phyloP scores from a whole-genome alignment of 2,797 vertebrate species.

The Lagorchestes hirsutus region DNA sequence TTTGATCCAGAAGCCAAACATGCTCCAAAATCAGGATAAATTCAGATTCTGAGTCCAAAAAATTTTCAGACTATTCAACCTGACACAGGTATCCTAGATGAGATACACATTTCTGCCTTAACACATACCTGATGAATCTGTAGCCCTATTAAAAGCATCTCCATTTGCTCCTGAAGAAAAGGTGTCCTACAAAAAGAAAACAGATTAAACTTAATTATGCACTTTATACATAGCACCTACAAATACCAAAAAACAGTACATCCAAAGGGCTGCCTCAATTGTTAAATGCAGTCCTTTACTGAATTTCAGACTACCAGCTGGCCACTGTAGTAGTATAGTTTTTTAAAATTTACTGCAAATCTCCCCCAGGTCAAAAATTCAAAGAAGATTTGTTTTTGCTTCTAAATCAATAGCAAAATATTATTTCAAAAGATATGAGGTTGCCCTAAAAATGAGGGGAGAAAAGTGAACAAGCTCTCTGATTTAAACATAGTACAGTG shows the following conservation, averaged over 20 bases:
- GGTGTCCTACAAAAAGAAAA: conserved; percentile 69
- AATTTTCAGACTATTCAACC: not conserved
- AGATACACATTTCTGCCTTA: not conserved
- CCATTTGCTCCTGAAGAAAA: conserved; percentile 73
- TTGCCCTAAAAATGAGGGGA: not conserved
- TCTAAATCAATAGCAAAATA: not conserved
- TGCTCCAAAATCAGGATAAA: conserved; percentile 9
- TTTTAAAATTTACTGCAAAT: not conserved
- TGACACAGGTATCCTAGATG: not conserved
- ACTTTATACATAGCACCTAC: not conserved
- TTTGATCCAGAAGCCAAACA: not conserved
- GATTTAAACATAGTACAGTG: not conserved
- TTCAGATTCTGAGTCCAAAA: not conserved
- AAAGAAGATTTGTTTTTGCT: not conserved
- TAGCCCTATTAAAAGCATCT: conserved; percentile 52
- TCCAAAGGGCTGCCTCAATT: not conserved
- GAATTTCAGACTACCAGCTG: not conserved
- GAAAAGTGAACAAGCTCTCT: not conserved
- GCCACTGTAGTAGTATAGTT: not conserved
- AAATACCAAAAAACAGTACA: not conserved
- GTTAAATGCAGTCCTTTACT: not conserved
- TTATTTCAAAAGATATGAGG: not conserved
- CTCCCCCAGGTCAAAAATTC: too few relatives aligned
- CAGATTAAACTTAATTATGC: not conserved
- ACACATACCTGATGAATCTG: conserved; percentile 77